These are phyloP conservation scores for Melanogrammus aeglefinus DNA, from an alignment of 2,797 vertebrate genomes.

Conservation along the genomic window DNA sequence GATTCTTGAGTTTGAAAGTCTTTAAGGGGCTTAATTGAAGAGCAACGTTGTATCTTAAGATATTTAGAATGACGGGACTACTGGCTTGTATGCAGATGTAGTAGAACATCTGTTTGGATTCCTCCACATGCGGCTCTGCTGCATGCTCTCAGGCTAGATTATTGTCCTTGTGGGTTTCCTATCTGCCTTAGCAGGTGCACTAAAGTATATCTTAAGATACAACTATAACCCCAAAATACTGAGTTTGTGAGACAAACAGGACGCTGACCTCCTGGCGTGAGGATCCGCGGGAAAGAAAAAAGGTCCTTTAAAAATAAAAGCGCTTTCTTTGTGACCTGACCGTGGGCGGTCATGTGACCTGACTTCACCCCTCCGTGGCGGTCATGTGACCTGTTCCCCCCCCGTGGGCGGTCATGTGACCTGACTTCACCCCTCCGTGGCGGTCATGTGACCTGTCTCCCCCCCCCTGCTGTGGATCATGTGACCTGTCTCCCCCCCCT, in stretches of 20 bases:
- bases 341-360: slow-evolving; percentile 10
- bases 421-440: not conserved
- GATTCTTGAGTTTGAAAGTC: not conserved
- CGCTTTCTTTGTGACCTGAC: slow-evolving; percentile 40
- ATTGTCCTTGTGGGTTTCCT: slow-evolving; percentile 17
- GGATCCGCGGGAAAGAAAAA: not conserved
- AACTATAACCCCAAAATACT: not conserved
- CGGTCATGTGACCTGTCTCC: slow-evolving; percentile 21
- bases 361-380: too few relatives aligned
- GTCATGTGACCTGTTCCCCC: too few relatives aligned
- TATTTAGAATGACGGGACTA: not conserved
- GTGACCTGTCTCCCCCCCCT: not conserved
- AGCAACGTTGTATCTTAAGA: not conserved
- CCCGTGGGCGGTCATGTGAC: too few relatives aligned
- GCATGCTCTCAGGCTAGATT: slow-evolving; percentile 7
- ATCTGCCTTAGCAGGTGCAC: slow-evolving; percentile 39
- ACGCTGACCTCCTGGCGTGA: not conserved
- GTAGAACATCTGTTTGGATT: slow-evolving; percentile 25
- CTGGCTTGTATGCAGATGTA: not conserved
- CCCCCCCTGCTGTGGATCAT: too few relatives aligned
- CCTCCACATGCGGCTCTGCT: slow-evolving; percentile 46
- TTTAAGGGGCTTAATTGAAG: not conserved
- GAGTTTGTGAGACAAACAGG: not conserved
- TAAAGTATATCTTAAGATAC: slow-evolving; percentile 22
- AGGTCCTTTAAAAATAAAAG: not conserved